Evolutionary conservation across 2,797 vertebrate genomes (phyloP).

Genomic region (Spea hammondii): DNA sequence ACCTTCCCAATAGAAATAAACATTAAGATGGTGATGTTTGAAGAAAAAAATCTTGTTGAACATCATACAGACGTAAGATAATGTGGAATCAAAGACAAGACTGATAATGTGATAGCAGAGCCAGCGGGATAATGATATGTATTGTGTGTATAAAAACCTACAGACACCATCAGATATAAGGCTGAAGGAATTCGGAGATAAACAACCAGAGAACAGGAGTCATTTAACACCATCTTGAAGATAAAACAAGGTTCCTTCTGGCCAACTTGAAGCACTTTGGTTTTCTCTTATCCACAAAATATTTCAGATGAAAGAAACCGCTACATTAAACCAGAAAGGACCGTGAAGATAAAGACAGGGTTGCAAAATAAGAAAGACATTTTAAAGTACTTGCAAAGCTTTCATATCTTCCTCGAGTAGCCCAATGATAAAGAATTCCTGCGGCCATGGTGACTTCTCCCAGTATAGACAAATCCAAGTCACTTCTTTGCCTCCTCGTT

Average conservation of each 20-base stretch:
- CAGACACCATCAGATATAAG: slow-evolving; percentile 26
- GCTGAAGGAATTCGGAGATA: slow-evolving; percentile 16
- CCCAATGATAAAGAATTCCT: too few species aligned
- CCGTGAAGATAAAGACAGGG: not conserved
- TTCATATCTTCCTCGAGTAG: too few species aligned
- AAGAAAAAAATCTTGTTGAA: slow-evolving; percentile 1
- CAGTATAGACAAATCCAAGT: too few species aligned
- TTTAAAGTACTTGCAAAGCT: too few species aligned
- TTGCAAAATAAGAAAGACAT: not conserved
- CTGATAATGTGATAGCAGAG: slow-evolving; percentile 20
- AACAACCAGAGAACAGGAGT: slow-evolving; percentile 25
- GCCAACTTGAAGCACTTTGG: slow-evolving; percentile 1
- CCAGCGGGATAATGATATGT: slow-evolving; percentile 23
- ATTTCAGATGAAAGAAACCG: not conserved
- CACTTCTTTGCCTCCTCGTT: too few species aligned
- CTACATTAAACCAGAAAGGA: too few species aligned
- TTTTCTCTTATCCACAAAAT: slow-evolving; percentile 12
- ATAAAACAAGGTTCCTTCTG: slow-evolving; percentile 14
- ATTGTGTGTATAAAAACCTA: slow-evolving; percentile 19
- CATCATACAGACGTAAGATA: slow-evolving; percentile 4
- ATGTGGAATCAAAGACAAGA: slow-evolving; percentile 1
- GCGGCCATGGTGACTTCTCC: too few species aligned
- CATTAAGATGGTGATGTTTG: not conserved
- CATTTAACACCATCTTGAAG: slow-evolving; percentile 27
- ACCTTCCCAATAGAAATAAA: not conserved